phyloP scores from a whole-genome alignment of 1,140 invertebrate species.

The Nasonia giraulti region DNA sequence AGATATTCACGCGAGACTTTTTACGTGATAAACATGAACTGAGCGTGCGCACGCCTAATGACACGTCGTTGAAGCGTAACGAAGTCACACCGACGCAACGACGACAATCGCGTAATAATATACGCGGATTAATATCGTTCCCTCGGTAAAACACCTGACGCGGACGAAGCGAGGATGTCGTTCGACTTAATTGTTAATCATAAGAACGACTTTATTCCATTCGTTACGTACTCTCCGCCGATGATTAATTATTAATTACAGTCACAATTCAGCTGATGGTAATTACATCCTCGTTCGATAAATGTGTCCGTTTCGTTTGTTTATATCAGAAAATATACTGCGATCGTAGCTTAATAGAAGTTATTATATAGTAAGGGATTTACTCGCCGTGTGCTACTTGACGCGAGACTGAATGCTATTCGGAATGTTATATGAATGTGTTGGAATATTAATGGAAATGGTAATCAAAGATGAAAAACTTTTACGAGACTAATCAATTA shows the following conservation, averaged over 20 bases:
- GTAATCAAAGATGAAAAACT: too few relatives aligned
- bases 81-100: not conserved
- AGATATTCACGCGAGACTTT: not conserved
- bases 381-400: too few relatives aligned
- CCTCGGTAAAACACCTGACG: too few relatives aligned
- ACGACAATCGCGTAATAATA: too few relatives aligned
- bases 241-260: constrained; percentile 36
- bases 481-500: too few relatives aligned
- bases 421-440: too few relatives aligned
- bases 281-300: constrained; percentile 29
- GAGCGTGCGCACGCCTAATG: not conserved
- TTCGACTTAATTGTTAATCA: constrained; percentile 30
- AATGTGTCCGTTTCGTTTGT: constrained; percentile 40
- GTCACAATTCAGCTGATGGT: not conserved
- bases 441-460: too few relatives aligned
- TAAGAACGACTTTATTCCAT: not conserved
- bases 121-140: too few relatives aligned
- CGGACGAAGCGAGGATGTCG: not conserved
- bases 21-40: not conserved
- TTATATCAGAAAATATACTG: not conserved
- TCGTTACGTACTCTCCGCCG: not conserved
- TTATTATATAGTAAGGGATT: too few relatives aligned
- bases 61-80: not conserved
- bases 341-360: too few relatives aligned
- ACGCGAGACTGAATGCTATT: too few relatives aligned